Conservation (phyloP, 2,113 vertebrate species). For the Dendrocopos noguchii region DNA sequence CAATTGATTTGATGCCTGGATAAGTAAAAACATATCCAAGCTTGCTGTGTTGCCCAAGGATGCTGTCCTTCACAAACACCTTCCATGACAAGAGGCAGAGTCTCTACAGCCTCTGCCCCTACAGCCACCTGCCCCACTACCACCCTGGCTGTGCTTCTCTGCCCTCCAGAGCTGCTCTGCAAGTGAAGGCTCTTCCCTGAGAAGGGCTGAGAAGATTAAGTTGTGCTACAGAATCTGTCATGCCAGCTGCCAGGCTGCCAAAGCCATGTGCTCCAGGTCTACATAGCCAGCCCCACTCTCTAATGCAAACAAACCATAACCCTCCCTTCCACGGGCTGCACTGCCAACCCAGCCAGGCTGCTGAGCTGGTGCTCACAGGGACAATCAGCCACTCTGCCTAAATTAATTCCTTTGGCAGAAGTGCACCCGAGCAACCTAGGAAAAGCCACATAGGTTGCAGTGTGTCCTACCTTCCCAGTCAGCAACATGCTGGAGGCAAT, state of each 20-base stretch:
- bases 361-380: background rate
- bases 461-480: background rate
- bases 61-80: background rate
- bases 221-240: background rate
- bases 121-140: background rate
- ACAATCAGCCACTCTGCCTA: background rate
- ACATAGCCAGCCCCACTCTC: background rate
- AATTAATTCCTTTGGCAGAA: background rate
- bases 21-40: background rate
- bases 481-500: background rate
- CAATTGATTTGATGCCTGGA: background rate
- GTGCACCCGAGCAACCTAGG: background rate
- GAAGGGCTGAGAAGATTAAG: background rate
- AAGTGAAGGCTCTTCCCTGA: background rate
- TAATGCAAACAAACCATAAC: background rate
- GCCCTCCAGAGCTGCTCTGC: background rate
- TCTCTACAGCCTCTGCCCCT: background rate
- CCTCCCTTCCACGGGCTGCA: background rate
- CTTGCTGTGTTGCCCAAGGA: background rate
- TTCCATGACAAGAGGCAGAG: background rate
- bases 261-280: background rate
- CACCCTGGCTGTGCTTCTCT: background rate
- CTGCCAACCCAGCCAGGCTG: background rate
- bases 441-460: background rate
- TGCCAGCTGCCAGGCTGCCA: background rate